Evolutionary conservation across 2,888 invertebrate genomes (phyloP).

Genomic region (Drosophila algonquin): DNA sequence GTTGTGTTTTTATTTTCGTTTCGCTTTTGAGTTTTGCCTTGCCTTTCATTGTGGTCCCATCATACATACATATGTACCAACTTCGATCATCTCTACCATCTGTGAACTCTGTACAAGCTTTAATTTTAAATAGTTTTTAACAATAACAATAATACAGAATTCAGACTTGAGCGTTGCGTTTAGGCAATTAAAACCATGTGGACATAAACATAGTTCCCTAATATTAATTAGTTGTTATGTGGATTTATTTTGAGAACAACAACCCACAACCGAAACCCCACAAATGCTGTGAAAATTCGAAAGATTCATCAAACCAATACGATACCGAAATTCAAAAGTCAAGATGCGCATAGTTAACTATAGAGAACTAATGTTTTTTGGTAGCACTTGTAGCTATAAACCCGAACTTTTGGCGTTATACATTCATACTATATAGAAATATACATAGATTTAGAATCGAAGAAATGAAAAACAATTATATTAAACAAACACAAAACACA

Average conservation of each 20-base stretch:
- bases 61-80: not conserved
- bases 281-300: constrained; percentile 70
- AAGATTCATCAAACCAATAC: constrained; percentile 19
- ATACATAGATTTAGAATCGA: constrained; percentile 31
- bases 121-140: constrained; percentile 44
- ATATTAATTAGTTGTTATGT: constrained; percentile 56
- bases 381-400: constrained; percentile 55
- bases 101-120: constrained; percentile 48
- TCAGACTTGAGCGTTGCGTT: constrained; percentile 59
- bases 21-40: constrained; percentile 11
- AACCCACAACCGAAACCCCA: constrained; percentile 59
- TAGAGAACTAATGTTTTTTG: constrained; percentile 49
- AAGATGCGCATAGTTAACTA: constrained; percentile 38
- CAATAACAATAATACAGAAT: constrained; percentile 45
- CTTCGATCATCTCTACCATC: constrained; percentile 14
- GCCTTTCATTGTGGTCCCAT: not conserved
- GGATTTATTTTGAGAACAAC: constrained; percentile 25
- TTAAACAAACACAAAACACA: constrained; percentile 35
- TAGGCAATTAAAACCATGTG: constrained; percentile 56
- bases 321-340: constrained; percentile 2
- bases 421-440: constrained; percentile 13
- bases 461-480: constrained; percentile 33
- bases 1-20: constrained; percentile 9
- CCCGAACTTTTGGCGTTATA: constrained; percentile 56
- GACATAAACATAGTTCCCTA: constrained; percentile 27